Evolutionary conservation across 2,888 invertebrate genomes (phyloP).

Genomic region (Apomyelois bistriatella): DNA sequence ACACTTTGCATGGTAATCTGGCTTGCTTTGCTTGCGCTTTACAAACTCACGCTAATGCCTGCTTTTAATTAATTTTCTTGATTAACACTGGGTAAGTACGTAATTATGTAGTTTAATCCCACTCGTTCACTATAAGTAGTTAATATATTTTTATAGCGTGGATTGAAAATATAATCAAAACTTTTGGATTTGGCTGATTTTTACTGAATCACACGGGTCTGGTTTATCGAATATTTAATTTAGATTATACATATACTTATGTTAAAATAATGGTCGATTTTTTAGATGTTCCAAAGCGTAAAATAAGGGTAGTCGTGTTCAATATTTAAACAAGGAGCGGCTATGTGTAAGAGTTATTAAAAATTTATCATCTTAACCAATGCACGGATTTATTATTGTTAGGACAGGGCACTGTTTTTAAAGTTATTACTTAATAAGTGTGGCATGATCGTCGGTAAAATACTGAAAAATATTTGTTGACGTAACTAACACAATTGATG

Average conservation of each 20-base stretch:
- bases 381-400: constrained; percentile 23
- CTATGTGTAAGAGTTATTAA: constrained; percentile 20
- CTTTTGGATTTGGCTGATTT: not conserved
- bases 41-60: constrained; percentile 23
- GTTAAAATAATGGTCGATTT: constrained; percentile 26
- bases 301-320: constrained; percentile 49
- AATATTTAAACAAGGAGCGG: constrained; percentile 37
- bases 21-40: constrained; percentile 20
- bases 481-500: constrained; percentile 23
- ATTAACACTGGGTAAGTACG: not conserved
- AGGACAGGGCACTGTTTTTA: constrained; percentile 16
- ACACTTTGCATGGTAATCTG: constrained; percentile 47
- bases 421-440: not conserved
- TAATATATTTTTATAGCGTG: not conserved
- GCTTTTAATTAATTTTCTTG: not conserved
- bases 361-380: constrained; percentile 20
- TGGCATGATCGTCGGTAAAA: constrained; percentile 2
- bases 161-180: no score
- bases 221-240: constrained; percentile 6
- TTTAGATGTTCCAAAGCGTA: constrained; percentile 55
- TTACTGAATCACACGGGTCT: not conserved
- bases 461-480: not conserved
- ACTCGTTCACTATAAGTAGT: not conserved
- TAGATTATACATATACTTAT: not conserved
- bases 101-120: not conserved